Evolutionary conservation across 2,797 vertebrate genomes (phyloP).

Genomic region (Tachyglossus aculeatus): DNA sequence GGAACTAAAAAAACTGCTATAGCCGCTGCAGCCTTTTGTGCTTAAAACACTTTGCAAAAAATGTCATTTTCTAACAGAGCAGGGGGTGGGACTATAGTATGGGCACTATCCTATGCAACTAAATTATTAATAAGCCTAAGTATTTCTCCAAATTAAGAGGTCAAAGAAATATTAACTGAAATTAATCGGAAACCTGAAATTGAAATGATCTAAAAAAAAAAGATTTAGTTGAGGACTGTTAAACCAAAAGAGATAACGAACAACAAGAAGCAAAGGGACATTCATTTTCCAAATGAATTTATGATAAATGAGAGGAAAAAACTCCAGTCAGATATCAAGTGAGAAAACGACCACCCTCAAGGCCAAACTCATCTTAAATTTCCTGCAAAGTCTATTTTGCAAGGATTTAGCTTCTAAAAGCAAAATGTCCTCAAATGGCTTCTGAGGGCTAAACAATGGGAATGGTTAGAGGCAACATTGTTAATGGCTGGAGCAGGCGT

Average conservation of each 20-base stretch:
- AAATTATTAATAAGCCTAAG: background rate
- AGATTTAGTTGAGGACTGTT: too few relatives aligned
- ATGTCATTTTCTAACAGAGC: constrained; percentile 1
- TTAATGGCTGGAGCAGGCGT: constrained; percentile 43
- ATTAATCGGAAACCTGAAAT: background rate
- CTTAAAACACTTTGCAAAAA: background rate
- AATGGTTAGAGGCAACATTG: constrained; percentile 22
- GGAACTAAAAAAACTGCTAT: background rate
- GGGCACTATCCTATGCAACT: background rate
- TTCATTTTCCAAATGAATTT: background rate
- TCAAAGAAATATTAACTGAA: background rate
- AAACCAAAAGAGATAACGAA: constrained; percentile 1
- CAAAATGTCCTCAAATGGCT: constrained; percentile 57
- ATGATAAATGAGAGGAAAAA: background rate
- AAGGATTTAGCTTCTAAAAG: constrained; percentile 30
- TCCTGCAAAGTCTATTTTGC: constrained; percentile 7
- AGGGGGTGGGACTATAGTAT: background rate
- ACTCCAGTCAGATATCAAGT: background rate
- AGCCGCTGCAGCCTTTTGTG: constrained; percentile 4
- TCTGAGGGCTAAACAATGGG: constrained; percentile 46
- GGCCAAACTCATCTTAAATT: constrained; percentile 15
- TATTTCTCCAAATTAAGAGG: background rate
- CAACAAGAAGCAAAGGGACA: background rate
- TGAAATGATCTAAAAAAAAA: constrained; percentile 12
- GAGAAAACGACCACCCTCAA: background rate